These are phyloP conservation scores for Triops cancriformis DNA, from an alignment of 1,140 invertebrate genomes.

Conservation along the genomic window DNA sequence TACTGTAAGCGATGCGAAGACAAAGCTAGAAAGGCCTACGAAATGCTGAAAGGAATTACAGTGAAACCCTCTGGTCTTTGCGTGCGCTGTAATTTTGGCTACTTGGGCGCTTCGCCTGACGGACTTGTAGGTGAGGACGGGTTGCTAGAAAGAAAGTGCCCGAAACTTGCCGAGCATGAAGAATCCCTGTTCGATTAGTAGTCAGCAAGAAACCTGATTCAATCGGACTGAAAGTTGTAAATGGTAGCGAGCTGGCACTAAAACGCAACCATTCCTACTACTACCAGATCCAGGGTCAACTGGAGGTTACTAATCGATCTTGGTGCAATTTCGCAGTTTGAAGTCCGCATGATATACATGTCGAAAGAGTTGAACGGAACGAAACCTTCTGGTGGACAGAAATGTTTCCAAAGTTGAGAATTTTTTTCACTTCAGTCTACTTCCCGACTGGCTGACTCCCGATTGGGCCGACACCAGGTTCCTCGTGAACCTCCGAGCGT, in stretches of 20 bases:
- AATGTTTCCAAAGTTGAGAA: background rate
- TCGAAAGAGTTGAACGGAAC: background rate
- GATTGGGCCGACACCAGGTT: background rate
- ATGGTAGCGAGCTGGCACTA: slow-evolving; percentile 26
- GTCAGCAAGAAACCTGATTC: background rate
- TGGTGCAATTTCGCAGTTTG: slow-evolving; percentile 39
- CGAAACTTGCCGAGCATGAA: slow-evolving; percentile 30
- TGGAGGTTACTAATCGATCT: slow-evolving; percentile 35
- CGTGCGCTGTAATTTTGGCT: background rate
- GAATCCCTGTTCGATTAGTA: background rate
- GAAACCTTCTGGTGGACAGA: background rate
- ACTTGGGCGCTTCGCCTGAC: slow-evolving; percentile 39
- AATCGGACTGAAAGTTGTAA: background rate
- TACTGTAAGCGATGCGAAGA: background rate
- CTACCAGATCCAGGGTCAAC: slow-evolving; percentile 40
- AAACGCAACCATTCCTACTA: slow-evolving; percentile 37
- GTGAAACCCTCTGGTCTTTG: background rate
- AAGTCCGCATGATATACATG: no score
- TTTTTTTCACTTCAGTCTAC: background rate
- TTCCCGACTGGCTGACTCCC: background rate
- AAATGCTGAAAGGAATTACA: background rate
- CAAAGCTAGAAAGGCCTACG: no score
- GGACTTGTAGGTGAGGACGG: slow-evolving; percentile 37
- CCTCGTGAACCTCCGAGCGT: background rate
- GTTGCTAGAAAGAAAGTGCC: slow-evolving; percentile 39